Conservation (phyloP, 2,797 vertebrate genomes). For the Ctenochaetus hawaiiensis region DNA sequence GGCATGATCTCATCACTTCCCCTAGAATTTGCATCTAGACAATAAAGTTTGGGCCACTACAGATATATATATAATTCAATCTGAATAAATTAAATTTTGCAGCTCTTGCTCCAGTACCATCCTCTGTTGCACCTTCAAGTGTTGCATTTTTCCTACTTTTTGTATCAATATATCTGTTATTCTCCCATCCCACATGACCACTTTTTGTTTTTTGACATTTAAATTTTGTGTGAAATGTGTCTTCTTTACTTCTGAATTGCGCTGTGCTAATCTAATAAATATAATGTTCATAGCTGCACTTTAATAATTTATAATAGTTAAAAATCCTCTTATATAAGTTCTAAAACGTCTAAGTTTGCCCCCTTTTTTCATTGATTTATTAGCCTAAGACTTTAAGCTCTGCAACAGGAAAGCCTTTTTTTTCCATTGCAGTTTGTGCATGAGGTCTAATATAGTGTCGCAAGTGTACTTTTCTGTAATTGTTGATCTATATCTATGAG, state of each 20-base stretch:
- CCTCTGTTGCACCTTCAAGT: too few species aligned
- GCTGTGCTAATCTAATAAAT: neutral
- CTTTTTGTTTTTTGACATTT: neutral
- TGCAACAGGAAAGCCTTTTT: neutral
- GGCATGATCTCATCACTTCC: constrained; percentile 24
- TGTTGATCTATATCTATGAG: too few species aligned
- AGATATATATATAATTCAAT: neutral
- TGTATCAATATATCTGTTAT: neutral
- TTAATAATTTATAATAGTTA: neutral
- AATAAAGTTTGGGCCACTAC: constrained; percentile 11
- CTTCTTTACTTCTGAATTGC: neutral
- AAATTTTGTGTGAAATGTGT: neutral
- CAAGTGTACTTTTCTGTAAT: too few species aligned
- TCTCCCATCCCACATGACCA: neutral
- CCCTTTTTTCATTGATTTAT: neutral
- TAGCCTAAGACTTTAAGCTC: neutral
- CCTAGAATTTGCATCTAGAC: constrained; percentile 32
- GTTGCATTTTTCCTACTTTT: too few species aligned
- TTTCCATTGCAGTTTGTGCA: neutral
- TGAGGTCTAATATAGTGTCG: too few species aligned
- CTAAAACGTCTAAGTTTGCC: neutral
- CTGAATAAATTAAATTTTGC: too few species aligned
- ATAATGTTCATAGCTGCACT: neutral
- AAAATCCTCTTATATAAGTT: neutral
- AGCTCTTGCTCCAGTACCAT: too few species aligned